Base-by-base conservation (phyloP, 2,888 invertebrate genomes). In the Drosophila borealis region DNA sequence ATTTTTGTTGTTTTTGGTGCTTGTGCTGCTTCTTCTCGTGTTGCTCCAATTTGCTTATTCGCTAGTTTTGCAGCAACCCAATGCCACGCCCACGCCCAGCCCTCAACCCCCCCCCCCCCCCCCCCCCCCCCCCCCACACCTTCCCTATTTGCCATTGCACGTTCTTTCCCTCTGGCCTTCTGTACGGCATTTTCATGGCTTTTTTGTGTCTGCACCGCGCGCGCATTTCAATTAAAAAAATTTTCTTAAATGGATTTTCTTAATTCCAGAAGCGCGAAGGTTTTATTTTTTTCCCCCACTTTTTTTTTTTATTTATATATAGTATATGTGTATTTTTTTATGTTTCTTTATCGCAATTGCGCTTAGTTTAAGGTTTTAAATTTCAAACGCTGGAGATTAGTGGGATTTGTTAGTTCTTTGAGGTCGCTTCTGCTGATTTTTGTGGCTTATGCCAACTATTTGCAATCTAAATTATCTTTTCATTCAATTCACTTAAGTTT, bases 171-270 rank as follows among this genome's bases (percentile, higher is more conserved):
- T 33, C 11, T 45, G 49, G 37, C 17, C 53, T 70, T 59, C 49
- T 50, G 21, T 39, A n/a, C 14, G 44, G 46, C 50, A 60, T 71
- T 68, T 74, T 68, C 48, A 63, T 68, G 33, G 42, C 46, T 54
- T 65, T 65, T 41, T 48, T 42, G 46, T 42, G 51, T 39, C 39
- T 73, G 57, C 59, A 17, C 21, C 25, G 53, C 56, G 60, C 60
- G 49, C 63, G 57, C 63, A 36, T 69, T 74, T 74, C 70, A 75
- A 74, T 75, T 74, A 70, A 65, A 70, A 29, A 63, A 55, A 56
- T 14, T 25, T 61, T 57, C 61, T 65, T 75, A 59, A 70, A 65
- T 75, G 76, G 65, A 70, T 70, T 74, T 62, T 59, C 61, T 53
- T 75, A 55, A 69, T 69, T 70, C 57, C 60, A 70, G 29, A 34